Evolutionary conservation across 2,113 vertebrate species (phyloP).

Genomic region (Todiramphus chloris): DNA sequence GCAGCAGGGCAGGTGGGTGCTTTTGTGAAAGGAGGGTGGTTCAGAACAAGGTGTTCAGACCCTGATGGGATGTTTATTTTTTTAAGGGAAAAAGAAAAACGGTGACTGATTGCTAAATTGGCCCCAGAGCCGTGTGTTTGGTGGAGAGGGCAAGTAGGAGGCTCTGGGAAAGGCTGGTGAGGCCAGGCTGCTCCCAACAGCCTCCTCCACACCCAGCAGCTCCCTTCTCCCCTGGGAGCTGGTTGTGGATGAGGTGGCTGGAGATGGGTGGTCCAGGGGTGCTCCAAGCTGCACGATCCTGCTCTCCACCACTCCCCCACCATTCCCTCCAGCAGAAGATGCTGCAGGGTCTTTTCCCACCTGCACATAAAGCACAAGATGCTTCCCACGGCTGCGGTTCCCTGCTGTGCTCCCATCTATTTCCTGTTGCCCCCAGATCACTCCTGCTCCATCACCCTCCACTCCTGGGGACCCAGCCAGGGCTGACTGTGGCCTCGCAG

Average conservation of each 20-base stretch:
- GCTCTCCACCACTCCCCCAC: not conserved
- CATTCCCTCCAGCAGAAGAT: not conserved
- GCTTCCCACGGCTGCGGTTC: accelerated
- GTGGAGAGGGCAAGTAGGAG: not conserved
- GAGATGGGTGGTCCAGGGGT: not conserved
- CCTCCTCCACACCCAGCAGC: not conserved
- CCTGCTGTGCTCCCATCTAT: not conserved
- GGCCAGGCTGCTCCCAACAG: not conserved
- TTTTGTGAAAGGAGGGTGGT: not conserved
- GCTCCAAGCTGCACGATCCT: not conserved
- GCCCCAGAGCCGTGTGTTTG: accelerated
- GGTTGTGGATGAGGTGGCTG: not conserved
- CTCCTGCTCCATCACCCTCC: not conserved
- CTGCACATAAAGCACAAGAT: not conserved
- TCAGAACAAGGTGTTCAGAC: not conserved
- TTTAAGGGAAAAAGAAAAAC: not conserved
- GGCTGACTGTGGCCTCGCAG: not conserved
- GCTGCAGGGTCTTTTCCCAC: not conserved
- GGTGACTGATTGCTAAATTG: not conserved
- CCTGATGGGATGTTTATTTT: not conserved
- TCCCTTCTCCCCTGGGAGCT: not conserved
- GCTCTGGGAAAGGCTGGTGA: not conserved
- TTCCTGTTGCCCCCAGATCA: not conserved
- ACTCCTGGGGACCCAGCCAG: not conserved
- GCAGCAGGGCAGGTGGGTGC: not conserved